These are phyloP conservation scores for Pantelozetes paolii DNA, from an alignment of 2,888 invertebrate genomes.

Conservation along the genomic window DNA sequence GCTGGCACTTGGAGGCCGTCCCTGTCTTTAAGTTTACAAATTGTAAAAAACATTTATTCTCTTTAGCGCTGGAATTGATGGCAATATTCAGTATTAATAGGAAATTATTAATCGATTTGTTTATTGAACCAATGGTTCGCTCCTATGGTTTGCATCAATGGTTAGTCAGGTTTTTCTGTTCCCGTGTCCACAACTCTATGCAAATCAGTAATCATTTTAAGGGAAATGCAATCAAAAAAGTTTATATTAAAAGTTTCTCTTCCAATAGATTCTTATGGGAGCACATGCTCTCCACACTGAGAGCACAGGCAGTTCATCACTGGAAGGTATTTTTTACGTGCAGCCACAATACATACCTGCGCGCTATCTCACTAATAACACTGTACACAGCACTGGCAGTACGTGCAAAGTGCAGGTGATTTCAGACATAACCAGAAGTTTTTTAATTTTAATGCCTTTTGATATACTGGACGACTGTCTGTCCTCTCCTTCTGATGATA, in stretches of 20 bases:
- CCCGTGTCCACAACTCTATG: slow-evolving; percentile 25
- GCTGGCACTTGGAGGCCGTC: background rate
- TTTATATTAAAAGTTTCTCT: too few species aligned
- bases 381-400: background rate
- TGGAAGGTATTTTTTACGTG: slow-evolving; percentile 23
- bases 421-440: slow-evolving; percentile 26
- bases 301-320: slow-evolving; percentile 4
- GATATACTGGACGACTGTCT: background rate
- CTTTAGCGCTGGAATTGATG: slow-evolving; percentile 7
- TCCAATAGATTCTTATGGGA: slow-evolving; percentile 20
- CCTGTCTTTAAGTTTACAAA: background rate
- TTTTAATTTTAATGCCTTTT: slow-evolving; percentile 31
- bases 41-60: too few species aligned
- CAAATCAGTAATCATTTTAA: slow-evolving; percentile 6
- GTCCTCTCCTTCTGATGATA: background rate
- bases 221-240: too few species aligned
- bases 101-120: slow-evolving; percentile 20
- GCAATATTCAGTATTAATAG: background rate
- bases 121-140: background rate
- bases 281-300: background rate
- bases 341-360: slow-evolving; percentile 14
- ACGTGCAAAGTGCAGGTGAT: slow-evolving; percentile 34
- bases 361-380: slow-evolving; percentile 12
- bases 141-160: slow-evolving; percentile 20
- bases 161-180: slow-evolving; percentile 30